Base-by-base conservation (phyloP, 2,888 invertebrate species). In the Zelleria hepariella region DNA sequence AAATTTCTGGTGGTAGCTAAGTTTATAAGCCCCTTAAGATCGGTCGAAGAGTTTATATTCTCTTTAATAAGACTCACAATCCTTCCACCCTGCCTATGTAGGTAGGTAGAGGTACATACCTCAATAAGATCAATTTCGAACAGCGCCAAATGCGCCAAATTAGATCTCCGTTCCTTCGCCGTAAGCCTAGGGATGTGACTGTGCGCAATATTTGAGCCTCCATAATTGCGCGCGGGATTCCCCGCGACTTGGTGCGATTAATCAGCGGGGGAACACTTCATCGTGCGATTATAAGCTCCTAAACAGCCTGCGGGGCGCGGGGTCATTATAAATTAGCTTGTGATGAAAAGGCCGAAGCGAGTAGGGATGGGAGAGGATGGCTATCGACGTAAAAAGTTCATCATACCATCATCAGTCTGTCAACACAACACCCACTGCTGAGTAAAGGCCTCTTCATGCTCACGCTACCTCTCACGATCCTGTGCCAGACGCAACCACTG, bases 281-380 rank as follows among this genome's bases (percentile, higher is more conserved):
- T 84, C 80, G 83, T 70, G 77, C 85, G 84, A 86, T 86, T 86
- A 86, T 86, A 87, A 86, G 87, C 85, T 82, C 82, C 86, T 85
- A 85, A 82, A 79, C 78, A 80, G 75, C 71, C 32, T 42, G 32
- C 72, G 75, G 80, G 80, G 82, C 77, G 81, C 67, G 68, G 69
- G 71, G 72, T 76, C 83, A 71, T 83, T 82, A 84, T 86, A 86
- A 86, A 86, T 86, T 86, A 84, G 83, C 79, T 77, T 61, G 80
- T 75, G 83, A 82, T 85, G 86, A 83, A 82, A 84, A 79, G 70
- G 68, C 66, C 64, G 64, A 63, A 58, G 64, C 66, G 61, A 23
- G 52, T 70, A 73, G 80, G 65, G 75, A 65, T 71, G 78, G 47
- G 62, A 27, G 56, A 42, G 48, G 23, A 20, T 21, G 3, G 23